Evolutionary conservation across 2,888 invertebrate species (phyloP).

Genomic region (Stenotaenia linearis): DNA sequence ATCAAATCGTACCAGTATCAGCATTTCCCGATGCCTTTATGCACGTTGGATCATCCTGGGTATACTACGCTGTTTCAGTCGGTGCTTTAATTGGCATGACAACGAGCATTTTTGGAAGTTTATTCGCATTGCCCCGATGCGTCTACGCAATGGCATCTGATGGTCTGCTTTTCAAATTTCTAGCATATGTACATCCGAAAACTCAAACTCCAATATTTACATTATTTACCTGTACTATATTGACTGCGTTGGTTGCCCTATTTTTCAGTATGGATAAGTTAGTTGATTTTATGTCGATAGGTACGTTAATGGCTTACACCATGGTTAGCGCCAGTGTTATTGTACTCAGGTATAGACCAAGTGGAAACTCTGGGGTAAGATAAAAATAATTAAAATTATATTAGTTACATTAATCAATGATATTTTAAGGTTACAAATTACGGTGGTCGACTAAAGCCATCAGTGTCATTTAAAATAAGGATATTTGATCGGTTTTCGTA

Average conservation of each 20-base stretch:
- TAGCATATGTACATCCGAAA: slow-evolving; percentile 68
- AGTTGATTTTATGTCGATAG: slow-evolving; percentile 90
- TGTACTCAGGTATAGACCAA: slow-evolving; percentile 70
- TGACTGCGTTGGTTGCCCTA: slow-evolving; percentile 71
- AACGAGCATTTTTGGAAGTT: slow-evolving; percentile 74
- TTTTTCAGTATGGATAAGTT: slow-evolving; percentile 81
- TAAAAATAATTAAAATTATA: background rate
- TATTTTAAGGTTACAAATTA: slow-evolving; percentile 17
- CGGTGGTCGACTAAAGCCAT: slow-evolving; percentile 51
- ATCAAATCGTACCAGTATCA: slow-evolving; percentile 58
- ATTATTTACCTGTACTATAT: slow-evolving; percentile 67
- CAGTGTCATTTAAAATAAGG: background rate
- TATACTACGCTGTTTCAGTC: slow-evolving; percentile 72
- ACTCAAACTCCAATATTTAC: slow-evolving; percentile 78
- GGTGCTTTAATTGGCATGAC: slow-evolving; percentile 91
- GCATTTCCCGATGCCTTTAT: slow-evolving; percentile 76
- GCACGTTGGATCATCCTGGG: slow-evolving; percentile 69
- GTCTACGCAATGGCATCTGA: slow-evolving; percentile 88
- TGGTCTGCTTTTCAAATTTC: slow-evolving; percentile 73
- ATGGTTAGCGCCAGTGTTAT: slow-evolving; percentile 90
- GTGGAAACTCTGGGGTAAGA: background rate
- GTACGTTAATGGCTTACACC: slow-evolving; percentile 76
- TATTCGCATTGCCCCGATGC: slow-evolving; percentile 77
- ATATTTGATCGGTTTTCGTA: background rate
- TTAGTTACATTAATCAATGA: background rate